Evolutionary conservation across 2,888 invertebrate genomes (phyloP).

Genomic region (Limnephilus rhombicus): DNA sequence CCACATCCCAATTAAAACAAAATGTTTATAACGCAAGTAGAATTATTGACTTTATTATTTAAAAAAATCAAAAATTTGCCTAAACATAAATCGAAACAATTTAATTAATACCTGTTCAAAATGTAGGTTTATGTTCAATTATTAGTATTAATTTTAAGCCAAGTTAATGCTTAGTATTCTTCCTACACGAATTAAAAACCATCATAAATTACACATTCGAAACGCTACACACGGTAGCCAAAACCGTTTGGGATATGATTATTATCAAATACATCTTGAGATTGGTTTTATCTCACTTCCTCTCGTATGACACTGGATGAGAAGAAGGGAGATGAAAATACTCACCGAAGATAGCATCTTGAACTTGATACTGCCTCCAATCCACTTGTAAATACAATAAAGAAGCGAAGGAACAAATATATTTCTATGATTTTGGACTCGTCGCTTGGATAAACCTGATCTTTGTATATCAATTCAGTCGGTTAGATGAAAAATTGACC

Average conservation of each 20-base stretch:
- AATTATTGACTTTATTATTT: too few relatives aligned
- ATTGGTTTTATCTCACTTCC: neutral
- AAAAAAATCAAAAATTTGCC: neutral
- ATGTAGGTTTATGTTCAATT: neutral
- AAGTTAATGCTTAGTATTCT: slow-evolving; percentile 21
- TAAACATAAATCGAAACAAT: neutral
- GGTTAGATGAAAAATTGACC: neutral
- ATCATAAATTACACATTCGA: slow-evolving; percentile 54
- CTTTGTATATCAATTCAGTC: neutral
- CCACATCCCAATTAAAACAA: too few relatives aligned
- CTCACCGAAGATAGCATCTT: slow-evolving; percentile 27
- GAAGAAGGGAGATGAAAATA: neutral
- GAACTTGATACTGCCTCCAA: slow-evolving; percentile 33
- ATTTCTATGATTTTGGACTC: slow-evolving; percentile 22
- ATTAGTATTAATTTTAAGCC: neutral
- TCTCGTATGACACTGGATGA: neutral
- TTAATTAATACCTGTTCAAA: neutral
- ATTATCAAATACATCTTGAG: slow-evolving; percentile 46
- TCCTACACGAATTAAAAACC: slow-evolving; percentile 14
- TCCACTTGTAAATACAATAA: slow-evolving; percentile 36
- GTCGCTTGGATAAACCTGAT: slow-evolving; percentile 10
- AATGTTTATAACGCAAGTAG: too few relatives aligned
- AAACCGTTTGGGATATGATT: slow-evolving; percentile 45
- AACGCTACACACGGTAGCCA: slow-evolving; percentile 62
- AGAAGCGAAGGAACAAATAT: slow-evolving; percentile 12